Evolutionary conservation across 2,113 vertebrate genomes (phyloP).

Genomic region (Lutjanus erythropterus): DNA sequence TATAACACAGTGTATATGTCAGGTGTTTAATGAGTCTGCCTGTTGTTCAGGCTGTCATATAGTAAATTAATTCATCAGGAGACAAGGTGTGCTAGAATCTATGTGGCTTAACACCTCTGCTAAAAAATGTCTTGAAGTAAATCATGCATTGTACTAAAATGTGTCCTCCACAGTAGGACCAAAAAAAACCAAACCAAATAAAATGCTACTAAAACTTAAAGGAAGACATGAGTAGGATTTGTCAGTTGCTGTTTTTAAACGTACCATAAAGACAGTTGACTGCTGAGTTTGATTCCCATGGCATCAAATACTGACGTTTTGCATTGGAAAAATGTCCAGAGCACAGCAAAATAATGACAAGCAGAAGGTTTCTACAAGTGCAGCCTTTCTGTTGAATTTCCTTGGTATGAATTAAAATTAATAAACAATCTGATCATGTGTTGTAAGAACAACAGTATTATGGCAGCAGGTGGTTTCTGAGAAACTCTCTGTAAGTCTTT

Average conservation of each 20-base stretch:
- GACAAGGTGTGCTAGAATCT: not conserved
- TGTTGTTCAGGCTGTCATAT: not conserved
- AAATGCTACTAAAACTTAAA: not conserved
- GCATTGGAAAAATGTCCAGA: no score
- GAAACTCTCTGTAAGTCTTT: conserved; percentile 3
- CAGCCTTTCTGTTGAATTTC: not conserved
- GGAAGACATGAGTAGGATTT: no score
- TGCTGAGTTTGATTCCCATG: no score
- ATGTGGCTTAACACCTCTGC: not conserved
- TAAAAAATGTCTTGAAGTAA: not conserved
- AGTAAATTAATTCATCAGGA: not conserved
- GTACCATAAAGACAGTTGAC: no score
- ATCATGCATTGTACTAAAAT: not conserved
- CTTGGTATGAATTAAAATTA: not conserved
- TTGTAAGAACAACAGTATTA: not conserved
- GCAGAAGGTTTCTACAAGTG: no score
- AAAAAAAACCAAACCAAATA: conserved; percentile 2
- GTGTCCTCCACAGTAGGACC: not conserved
- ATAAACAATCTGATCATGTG: not conserved
- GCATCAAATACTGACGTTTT: no score
- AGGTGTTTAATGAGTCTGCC: not conserved
- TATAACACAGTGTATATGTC: not conserved
- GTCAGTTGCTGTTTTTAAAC: no score
- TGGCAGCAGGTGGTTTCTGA: conserved; percentile 58
- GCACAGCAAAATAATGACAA: no score